Evolutionary conservation across 2,888 invertebrate genomes (phyloP).

Genomic region (Rosalia funebris): DNA sequence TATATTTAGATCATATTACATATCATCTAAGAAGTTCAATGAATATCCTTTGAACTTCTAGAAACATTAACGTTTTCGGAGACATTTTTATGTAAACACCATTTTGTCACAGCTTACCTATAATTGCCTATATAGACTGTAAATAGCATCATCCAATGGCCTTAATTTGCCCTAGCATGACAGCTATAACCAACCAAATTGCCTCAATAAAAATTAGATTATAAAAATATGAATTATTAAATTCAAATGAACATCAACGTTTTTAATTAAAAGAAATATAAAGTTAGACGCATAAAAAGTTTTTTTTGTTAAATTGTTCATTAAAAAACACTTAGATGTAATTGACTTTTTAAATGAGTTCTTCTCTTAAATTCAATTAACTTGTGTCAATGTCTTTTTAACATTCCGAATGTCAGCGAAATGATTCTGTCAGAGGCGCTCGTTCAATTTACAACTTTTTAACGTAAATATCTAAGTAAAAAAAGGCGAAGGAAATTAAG

Average conservation of each 20-base stretch:
- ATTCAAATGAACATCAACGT: conserved; percentile 8
- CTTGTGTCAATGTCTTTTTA: conserved; percentile 23
- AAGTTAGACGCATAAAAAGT: conserved; percentile 14
- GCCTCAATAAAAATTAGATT: conserved; percentile 6
- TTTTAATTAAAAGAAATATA: conserved; percentile 16
- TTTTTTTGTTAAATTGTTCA: conserved; percentile 21
- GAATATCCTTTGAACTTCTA: no score
- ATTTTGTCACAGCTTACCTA: no score
- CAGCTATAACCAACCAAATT: not conserved
- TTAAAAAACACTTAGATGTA: conserved; percentile 28
- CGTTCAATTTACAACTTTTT: conserved; percentile 13
- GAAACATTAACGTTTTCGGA: no score
- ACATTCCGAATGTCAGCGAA: conserved; percentile 4
- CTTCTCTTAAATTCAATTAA: conserved; percentile 27
- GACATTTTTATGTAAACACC: no score
- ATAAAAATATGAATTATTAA: conserved; percentile 3
- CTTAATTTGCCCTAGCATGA: not conserved
- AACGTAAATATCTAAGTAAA: conserved; percentile 2
- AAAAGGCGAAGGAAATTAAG: not conserved
- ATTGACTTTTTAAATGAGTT: conserved; percentile 31
- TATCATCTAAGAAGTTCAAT: no score
- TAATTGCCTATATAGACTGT: no score
- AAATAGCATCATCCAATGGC: no score
- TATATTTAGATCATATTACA: no score
- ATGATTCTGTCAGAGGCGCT: not conserved